Base-by-base conservation (phyloP, 2,888 invertebrate species). In the Rotaria macrura region DNA sequence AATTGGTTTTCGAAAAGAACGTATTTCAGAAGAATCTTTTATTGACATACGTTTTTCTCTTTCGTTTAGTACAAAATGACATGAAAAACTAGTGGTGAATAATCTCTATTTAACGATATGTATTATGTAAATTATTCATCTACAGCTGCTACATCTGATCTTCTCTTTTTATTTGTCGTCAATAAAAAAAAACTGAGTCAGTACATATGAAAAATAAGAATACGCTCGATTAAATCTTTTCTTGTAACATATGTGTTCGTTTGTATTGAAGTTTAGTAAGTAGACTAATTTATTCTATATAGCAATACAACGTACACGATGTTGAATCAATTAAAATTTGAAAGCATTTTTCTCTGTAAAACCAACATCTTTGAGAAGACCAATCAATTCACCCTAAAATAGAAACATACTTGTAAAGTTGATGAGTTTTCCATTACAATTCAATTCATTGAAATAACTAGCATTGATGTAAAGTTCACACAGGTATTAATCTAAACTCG, bases 341-440 rank as follows among this genome's bases (percentile, higher is more conserved):
- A 79, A 79, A 12, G 43, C 79, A 79, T 79, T 79, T 9, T 79
- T 79, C n/a, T 79, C 79, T 25, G 79, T 79, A 79, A 79, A 79
- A 14, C 79, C 79, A 40, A 79, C n/a, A 10, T 23, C 25, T 43
- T 79, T 79, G 25, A 79, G 43, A 43, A 79, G 79, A 79, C 79
- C 79, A 25, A n/a, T 43, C 23, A 79, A 17, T 25, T 79, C 79
- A 79, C 79, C 79, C 43, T 65, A 65, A 12, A 65, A 65, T 65
- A 65, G 34, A 65, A 34, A 65, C 5, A 65, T 65, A 23, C 5
- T 23, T 52, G 23, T 52, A 10, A 47, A n/a, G n/a, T n/a, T n/a
- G n/a, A n/a, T n/a, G n/a, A n/a, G n/a, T n/a, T n/a, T n/a, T n/a
- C n/a, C n/a, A n/a, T n/a, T n/a, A n/a, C n/a, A n/a, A n/a, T n/a